A percentile compares a stretch with the other conserved stretches of the same genome.
These are phyloP conservation scores for Alloscopus bannaensis DNA, from an alignment of 2,888 invertebrate genomes.

Conservation along the genomic window DNA sequence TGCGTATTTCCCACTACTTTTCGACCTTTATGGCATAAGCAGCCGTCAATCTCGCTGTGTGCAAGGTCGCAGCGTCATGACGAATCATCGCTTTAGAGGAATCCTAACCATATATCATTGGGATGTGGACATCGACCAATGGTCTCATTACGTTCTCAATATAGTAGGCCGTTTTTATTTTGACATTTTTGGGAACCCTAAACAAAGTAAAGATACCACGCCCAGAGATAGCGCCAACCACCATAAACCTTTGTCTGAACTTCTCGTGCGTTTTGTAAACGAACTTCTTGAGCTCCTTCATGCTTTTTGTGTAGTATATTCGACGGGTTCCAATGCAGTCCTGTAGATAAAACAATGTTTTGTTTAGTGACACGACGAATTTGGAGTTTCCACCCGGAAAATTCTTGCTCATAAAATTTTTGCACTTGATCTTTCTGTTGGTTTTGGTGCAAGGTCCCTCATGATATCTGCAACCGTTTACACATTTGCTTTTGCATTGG, in stretches of 20 bases:
- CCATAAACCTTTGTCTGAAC: not conserved
- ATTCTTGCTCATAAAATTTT: not conserved
- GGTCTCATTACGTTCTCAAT: not conserved
- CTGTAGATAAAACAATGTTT: constrained; percentile 1
- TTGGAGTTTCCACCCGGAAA: constrained; percentile 10
- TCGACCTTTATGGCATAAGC: not conserved
- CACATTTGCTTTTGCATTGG: not conserved
- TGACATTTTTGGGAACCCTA: not conserved
- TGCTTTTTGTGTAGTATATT: not conserved
- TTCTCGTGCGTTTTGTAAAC: not conserved
- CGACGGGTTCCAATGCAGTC: not conserved
- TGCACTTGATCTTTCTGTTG: not conserved
- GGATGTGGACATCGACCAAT: not conserved
- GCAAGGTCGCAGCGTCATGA: not conserved
- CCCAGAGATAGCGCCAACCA: constrained; percentile 4
- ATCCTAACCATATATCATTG: not conserved
- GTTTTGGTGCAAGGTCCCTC: not conserved
- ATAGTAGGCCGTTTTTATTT: not conserved
- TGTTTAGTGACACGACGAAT: constrained; percentile 4
- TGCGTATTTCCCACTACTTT: no score
- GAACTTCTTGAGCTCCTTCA: not conserved
- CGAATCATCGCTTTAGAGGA: not conserved
- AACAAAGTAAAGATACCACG: not conserved
- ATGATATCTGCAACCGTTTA: not conserved
- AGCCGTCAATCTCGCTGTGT: not conserved